Conservation (phyloP, 2,888 invertebrate species). For the Nasonia oneida region DNA sequence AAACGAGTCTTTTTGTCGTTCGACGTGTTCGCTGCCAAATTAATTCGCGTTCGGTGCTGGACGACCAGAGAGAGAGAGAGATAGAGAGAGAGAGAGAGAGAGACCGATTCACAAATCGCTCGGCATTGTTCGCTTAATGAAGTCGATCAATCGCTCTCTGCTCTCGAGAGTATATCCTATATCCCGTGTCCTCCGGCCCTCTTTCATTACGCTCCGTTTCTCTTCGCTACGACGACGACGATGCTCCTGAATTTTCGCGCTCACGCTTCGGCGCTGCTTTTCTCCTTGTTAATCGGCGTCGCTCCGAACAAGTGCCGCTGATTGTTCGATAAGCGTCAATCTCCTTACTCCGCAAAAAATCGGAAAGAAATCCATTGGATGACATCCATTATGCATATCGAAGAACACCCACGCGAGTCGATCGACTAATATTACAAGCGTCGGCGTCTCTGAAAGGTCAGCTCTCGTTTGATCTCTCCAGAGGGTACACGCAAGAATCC, state of each 20-base stretch:
- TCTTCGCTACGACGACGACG: background rate
- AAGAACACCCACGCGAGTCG: no score
- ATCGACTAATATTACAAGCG: no score
- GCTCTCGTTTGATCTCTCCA: background rate
- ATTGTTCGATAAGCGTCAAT: background rate
- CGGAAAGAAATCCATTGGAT: no score
- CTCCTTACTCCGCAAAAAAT: no score
- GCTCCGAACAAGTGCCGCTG: background rate
- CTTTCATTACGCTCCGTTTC: slow-evolving; percentile 25
- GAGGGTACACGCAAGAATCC: background rate
- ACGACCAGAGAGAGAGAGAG: no score
- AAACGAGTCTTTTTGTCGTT: slow-evolving; percentile 2
- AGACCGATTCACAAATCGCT: slow-evolving; percentile 71
- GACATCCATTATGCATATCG: no score
- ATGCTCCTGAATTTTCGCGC: slow-evolving; percentile 12
- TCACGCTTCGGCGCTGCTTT: slow-evolving; percentile 2
- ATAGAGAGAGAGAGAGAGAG: background rate
- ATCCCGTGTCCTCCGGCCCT: background rate
- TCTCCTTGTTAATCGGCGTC: background rate
- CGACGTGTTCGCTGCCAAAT: slow-evolving; percentile 17
- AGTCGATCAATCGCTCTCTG: slow-evolving; percentile 62
- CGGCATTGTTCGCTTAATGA: slow-evolving; percentile 74
- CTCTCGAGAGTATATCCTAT: background rate
- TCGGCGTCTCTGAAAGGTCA: background rate
- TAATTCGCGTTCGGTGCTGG: background rate